Evolutionary conservation across 2,888 invertebrate genomes (phyloP).

Genomic region (Luffia ferchaultella): DNA sequence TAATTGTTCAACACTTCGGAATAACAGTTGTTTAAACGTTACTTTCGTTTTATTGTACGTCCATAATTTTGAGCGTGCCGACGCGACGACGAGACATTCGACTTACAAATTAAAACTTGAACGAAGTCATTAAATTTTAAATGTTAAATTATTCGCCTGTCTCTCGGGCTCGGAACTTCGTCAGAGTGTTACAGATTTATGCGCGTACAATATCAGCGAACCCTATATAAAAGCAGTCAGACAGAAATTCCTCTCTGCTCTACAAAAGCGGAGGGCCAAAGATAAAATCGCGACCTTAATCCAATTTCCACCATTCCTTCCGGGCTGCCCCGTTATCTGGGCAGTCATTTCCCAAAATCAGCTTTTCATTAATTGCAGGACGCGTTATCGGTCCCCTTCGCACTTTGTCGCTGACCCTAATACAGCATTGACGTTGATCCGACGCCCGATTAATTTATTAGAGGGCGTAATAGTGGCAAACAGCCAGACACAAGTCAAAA

Average conservation of each 20-base stretch:
- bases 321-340: conserved; percentile 28
- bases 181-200: background rate
- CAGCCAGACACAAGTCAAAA: conserved; percentile 28
- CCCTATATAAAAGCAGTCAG: background rate
- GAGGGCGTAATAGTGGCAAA: conserved; percentile 20
- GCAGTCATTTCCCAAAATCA: conserved; percentile 40
- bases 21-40: background rate
- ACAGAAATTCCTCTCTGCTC: background rate
- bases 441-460: conserved; percentile 54
- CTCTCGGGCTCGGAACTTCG: background rate
- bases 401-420: conserved; percentile 36
- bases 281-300: conserved; percentile 9
- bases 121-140: background rate
- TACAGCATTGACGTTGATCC: conserved; percentile 45
- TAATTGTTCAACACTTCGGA: background rate
- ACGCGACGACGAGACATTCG: background rate
- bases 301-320: conserved; percentile 6
- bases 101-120: background rate
- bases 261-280: conserved; percentile 1
- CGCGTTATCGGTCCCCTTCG: conserved; percentile 31
- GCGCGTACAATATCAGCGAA: background rate
- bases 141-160: background rate
- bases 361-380: conserved; percentile 53
- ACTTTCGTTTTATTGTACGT: background rate
- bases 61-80: background rate